A percentile compares a stretch with the other conserved stretches of the same genome.
Conservation (phyloP, 1,140 invertebrate genomes). For the Zaprionus davidi region DNA sequence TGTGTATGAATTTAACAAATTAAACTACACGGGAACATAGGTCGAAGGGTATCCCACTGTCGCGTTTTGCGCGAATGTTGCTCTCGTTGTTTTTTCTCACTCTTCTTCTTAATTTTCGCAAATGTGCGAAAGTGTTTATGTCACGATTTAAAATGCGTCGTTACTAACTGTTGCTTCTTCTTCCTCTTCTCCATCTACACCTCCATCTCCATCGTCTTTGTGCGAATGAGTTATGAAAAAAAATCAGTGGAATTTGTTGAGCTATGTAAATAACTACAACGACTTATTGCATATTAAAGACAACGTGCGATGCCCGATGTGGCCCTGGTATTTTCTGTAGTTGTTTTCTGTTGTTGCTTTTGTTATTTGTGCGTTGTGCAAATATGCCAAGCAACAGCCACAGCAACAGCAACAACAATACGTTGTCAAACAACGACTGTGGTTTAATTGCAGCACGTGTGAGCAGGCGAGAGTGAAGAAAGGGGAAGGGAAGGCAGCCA, state of each 20-base stretch:
- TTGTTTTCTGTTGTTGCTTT: not conserved
- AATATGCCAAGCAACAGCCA: constrained; percentile 39
- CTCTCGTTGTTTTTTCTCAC: not conserved
- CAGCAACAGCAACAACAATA: constrained; percentile 8
- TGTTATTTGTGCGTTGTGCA: constrained; percentile 24
- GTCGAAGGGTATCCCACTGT: no score
- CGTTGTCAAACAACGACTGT: not conserved
- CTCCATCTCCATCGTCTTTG: not conserved
- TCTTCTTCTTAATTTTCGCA: not conserved
- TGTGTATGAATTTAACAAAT: no score
- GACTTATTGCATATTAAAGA: constrained; percentile 50
- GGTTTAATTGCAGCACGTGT: constrained; percentile 19
- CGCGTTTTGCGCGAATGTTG: no score
- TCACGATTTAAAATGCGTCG: constrained; percentile 48
- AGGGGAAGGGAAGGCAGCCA: no score
- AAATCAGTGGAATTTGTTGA: constrained; percentile 47
- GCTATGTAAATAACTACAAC: constrained; percentile 43
- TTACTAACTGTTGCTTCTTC: not conserved
- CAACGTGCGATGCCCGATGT: constrained; percentile 26
- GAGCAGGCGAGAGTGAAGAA: not conserved
- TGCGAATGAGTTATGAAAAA: constrained; percentile 43
- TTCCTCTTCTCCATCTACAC: not conserved
- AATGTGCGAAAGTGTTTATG: constrained; percentile 56
- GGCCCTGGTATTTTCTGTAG: constrained; percentile 32
- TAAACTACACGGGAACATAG: no score